Percentiles rank a stretch among this genome's conserved stretches.
Evolutionary conservation across 23 tunicate species (phyloP).

Genomic region (Styela clava): DNA sequence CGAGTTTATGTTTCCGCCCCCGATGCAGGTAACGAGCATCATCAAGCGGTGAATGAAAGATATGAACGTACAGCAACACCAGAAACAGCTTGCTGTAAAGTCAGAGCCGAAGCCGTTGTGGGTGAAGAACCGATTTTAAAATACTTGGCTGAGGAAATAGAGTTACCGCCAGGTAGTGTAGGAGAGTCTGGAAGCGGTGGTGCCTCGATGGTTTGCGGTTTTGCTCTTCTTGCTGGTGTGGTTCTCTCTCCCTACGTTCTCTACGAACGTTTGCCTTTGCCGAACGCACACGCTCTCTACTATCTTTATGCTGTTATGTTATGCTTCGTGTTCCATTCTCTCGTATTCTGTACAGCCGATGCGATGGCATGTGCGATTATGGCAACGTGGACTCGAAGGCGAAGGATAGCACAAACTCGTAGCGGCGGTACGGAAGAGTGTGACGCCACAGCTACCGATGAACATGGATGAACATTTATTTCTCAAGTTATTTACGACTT

Average conservation of each 20-base stretch:
- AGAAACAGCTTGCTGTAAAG: conserved; percentile 29
- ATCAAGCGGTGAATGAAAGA: conserved; percentile 27
- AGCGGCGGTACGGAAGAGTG: not conserved
- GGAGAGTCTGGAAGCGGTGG: conserved; percentile 6
- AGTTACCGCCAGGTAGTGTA: conserved; percentile 45
- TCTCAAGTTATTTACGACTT: not conserved
- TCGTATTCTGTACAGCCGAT: conserved; percentile 43
- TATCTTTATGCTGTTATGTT: conserved; percentile 62
- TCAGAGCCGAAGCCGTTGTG: conserved; percentile 8
- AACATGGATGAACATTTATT: not conserved
- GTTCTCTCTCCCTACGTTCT: conserved; percentile 26
- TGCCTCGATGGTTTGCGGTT: conserved; percentile 12
- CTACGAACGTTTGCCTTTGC: conserved; percentile 54
- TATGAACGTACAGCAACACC: conserved; percentile 39
- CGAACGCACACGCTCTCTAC: conserved; percentile 65
- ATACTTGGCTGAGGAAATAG: conserved; percentile 41
- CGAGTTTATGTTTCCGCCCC: conserved; percentile 63
- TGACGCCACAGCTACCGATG: not conserved
- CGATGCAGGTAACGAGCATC: conserved; percentile 63
- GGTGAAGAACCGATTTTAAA: conserved; percentile 16
- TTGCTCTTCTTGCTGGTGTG: conserved; percentile 27
- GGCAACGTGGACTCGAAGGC: conserved; percentile 49
- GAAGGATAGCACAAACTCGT: conserved; percentile 30
- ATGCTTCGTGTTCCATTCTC: conserved; percentile 33
- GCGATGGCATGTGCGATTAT: conserved; percentile 46